A percentile compares a stretch with the other conserved stretches of the same genome.
phyloP scores from a whole-genome alignment of 2,888 invertebrate species.

The Heliconius cydno region DNA sequence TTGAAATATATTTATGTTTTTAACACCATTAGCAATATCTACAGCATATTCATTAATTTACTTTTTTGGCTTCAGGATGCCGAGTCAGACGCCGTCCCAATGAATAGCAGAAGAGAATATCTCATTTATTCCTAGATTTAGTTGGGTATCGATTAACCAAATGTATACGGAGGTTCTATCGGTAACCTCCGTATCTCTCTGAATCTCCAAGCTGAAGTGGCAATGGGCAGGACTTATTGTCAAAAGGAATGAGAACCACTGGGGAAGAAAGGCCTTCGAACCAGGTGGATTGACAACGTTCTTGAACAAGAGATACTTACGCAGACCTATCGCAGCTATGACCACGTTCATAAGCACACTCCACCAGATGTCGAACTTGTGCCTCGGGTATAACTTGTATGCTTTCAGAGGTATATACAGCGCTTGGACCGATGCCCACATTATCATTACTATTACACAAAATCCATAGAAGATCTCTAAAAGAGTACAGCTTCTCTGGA shows the following conservation, averaged over 20 bases:
- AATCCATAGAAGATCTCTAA: slow-evolving; percentile 9
- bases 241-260: no score
- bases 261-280: no score
- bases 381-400: neutral
- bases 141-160: no score
- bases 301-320: slow-evolving; percentile 1
- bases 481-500: slow-evolving; percentile 15
- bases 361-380: slow-evolving; percentile 5
- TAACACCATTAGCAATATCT: neutral
- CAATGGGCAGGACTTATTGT: no score
- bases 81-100: no score
- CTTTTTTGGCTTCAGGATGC: neutral
- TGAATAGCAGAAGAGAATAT: no score
- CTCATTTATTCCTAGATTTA: no score
- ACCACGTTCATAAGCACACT: neutral
- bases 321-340: neutral
- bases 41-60: neutral
- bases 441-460: slow-evolving; percentile 12
- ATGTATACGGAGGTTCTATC: no score
- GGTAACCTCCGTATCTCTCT: no score
- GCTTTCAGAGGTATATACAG: slow-evolving; percentile 4
- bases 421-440: neutral
- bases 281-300: no score
- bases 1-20: neutral
- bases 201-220: no score